Percentiles rank a stretch among this genome's conserved stretches.
phyloP scores from a whole-genome alignment of 2,113 vertebrate genomes.

The Agapornis roseicollis region DNA sequence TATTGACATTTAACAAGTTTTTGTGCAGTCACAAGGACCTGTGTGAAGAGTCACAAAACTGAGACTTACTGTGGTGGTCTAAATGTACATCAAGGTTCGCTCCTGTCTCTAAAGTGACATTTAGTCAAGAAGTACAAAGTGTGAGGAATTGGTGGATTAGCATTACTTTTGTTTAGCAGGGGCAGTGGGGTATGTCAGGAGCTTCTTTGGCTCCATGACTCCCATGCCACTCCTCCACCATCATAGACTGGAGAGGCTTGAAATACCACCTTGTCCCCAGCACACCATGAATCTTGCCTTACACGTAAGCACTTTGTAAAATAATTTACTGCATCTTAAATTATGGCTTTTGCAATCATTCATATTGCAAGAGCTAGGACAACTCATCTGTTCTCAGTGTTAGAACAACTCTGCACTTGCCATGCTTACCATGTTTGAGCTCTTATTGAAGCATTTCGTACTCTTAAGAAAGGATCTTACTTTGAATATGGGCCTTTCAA shows the following conservation, averaged over 20 bases:
- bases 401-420: too few relatives aligned
- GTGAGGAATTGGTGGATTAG: accelerated
- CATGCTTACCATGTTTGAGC: too few relatives aligned
- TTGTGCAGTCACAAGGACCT: background rate
- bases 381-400: too few relatives aligned
- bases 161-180: background rate
- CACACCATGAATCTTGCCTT: background rate
- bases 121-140: background rate
- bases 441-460: too few relatives aligned
- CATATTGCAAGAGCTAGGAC: too few relatives aligned
- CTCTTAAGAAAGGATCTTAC: too few relatives aligned
- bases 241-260: accelerated
- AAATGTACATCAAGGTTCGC: accelerated
- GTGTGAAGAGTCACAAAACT: accelerated
- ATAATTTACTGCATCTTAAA: background rate
- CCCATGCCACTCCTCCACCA: background rate
- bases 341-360: too few relatives aligned
- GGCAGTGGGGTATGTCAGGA: background rate
- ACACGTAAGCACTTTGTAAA: background rate
- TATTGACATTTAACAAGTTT: background rate
- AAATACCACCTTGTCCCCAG: background rate
- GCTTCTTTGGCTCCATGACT: background rate
- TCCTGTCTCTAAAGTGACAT: background rate
- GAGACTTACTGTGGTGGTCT: background rate
- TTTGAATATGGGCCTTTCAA: too few relatives aligned